A percentile compares a stretch with the other conserved stretches of the same genome.
These are phyloP conservation scores for Sebastiscus tertius DNA, from an alignment of 2,797 vertebrate genomes.

Conservation along the genomic window DNA sequence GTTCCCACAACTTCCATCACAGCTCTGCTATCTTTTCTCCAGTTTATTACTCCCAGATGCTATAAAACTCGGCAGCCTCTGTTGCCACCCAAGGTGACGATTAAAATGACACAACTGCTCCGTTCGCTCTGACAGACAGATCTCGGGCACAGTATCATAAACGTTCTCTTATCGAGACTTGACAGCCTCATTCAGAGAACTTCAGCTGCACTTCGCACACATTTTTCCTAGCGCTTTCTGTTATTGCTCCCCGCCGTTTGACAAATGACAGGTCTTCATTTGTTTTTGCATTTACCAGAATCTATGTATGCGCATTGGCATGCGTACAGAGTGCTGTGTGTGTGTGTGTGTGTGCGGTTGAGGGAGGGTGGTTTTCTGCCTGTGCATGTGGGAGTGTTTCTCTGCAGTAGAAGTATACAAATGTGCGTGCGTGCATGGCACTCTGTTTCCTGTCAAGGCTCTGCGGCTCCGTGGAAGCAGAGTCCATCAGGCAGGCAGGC, in stretches of 20 bases:
- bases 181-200: conserved; percentile 43
- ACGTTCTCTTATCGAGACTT: conserved; percentile 61
- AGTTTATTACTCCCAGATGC: conserved; percentile 71
- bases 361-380: neutral
- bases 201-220: conserved; percentile 9
- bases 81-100: conserved; percentile 68
- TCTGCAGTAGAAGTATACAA: conserved; percentile 8
- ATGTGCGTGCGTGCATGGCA: conserved; percentile 26
- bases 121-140: conserved; percentile 61
- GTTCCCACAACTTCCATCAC: conserved; percentile 46
- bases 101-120: conserved; percentile 62
- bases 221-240: conserved; percentile 4
- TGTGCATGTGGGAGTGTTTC: conserved; percentile 34
- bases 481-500: conserved; percentile 63
- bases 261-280: conserved; percentile 50
- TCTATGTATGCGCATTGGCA: conserved; percentile 19
- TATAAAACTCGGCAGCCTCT: conserved; percentile 43
- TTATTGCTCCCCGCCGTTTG: conserved; percentile 40
- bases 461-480: conserved; percentile 42
- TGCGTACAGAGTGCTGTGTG: neutral
- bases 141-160: conserved; percentile 46
- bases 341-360: conserved; percentile 1
- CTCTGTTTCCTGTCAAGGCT: conserved; percentile 73
- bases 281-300: conserved; percentile 43
- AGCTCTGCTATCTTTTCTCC: conserved; percentile 42